phyloP scores from a whole-genome alignment of 2,797 vertebrate genomes.

The Silurus aristotelis region DNA sequence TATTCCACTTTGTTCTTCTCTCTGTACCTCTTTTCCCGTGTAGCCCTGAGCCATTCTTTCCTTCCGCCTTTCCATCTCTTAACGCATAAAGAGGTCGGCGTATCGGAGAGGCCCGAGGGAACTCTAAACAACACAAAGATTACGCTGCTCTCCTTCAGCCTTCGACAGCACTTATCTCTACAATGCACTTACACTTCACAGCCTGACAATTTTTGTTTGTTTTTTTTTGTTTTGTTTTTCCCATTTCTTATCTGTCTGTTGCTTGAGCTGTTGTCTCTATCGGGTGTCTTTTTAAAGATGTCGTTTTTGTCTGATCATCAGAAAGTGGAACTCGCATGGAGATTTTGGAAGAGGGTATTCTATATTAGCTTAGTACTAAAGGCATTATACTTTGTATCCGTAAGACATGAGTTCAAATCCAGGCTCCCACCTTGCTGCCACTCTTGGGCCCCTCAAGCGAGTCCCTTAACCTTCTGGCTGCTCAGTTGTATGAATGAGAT shows the following conservation, averaged over 20 bases:
- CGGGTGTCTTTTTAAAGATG: no score
- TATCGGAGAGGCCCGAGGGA: conserved; percentile 67
- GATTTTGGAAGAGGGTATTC: background rate
- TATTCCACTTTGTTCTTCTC: conserved; percentile 23
- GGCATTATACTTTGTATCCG: no score
- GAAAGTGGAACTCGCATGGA: no score
- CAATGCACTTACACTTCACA: background rate
- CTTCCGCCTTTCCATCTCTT: conserved; percentile 62
- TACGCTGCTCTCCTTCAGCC: conserved; percentile 58
- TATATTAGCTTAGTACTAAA: background rate
- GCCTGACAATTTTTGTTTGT: background rate
- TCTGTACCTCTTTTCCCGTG: conserved; percentile 54
- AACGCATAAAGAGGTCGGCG: conserved; percentile 71
- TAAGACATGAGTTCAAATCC: no score
- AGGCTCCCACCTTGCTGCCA: no score
- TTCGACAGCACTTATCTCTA: conserved; percentile 29
- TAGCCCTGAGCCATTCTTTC: conserved; percentile 22
- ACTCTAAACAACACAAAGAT: conserved; percentile 69
- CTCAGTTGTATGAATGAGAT: no score
- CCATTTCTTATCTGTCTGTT: background rate
- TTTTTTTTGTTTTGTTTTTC: background rate
- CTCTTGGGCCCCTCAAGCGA: no score
- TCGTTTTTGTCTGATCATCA: background rate
- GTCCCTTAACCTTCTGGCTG: no score
- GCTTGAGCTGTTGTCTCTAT: background rate